Evolutionary conservation across 2,888 invertebrate species (phyloP).

Genomic region (Carpatolechia fugitivella): DNA sequence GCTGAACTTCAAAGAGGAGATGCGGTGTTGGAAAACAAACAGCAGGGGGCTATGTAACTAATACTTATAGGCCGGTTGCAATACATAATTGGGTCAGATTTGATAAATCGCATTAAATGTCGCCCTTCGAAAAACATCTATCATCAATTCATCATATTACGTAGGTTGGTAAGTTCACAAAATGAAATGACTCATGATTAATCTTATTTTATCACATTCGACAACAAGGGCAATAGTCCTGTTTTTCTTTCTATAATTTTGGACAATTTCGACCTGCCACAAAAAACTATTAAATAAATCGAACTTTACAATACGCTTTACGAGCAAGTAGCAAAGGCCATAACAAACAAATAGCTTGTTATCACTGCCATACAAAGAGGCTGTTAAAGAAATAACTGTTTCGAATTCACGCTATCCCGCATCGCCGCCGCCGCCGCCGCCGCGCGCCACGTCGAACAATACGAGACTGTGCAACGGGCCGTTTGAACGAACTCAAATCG

Average conservation of each 20-base stretch:
- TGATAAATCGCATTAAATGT: conserved; percentile 31
- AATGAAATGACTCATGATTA: too few species aligned
- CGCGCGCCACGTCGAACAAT: conserved; percentile 25
- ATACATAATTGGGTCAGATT: conserved; percentile 27
- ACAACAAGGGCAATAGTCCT: too few species aligned
- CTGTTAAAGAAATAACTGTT: conserved; percentile 41
- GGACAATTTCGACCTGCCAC: too few species aligned
- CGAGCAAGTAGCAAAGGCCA: conserved; percentile 3
- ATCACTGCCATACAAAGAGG: conserved; percentile 25
- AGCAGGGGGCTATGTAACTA: conserved; percentile 46
- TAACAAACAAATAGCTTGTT: conserved; percentile 19
- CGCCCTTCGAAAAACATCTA: not conserved
- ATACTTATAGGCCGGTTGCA: not conserved
- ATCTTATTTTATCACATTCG: too few species aligned
- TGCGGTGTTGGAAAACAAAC: conserved; percentile 62
- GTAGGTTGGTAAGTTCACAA: too few species aligned
- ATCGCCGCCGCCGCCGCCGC: conserved; percentile 30
- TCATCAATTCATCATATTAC: not conserved
- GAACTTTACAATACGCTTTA: conserved; percentile 7
- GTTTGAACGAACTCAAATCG: not conserved
- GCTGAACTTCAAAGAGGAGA: conserved; percentile 50
- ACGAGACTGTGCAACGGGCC: conserved; percentile 17
- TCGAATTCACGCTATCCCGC: conserved; percentile 33
- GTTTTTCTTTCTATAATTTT: too few species aligned
- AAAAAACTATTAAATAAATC: too few species aligned